Percentiles rank a stretch among this genome's conserved stretches.
phyloP scores from a whole-genome alignment of 2,797 vertebrate genomes.

The Sardinella longiceps region DNA sequence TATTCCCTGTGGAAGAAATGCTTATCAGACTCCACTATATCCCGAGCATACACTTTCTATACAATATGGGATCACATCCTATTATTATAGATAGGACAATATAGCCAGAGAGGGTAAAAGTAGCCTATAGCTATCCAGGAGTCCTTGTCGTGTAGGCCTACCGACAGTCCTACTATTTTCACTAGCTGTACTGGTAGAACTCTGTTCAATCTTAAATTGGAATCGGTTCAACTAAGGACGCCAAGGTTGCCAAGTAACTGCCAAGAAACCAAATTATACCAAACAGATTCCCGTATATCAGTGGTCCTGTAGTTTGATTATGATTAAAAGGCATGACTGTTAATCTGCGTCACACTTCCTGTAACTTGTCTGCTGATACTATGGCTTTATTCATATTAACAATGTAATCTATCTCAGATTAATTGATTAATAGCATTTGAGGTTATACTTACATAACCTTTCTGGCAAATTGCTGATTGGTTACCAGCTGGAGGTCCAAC shows the following conservation, averaged over 20 bases:
- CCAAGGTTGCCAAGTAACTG: not conserved
- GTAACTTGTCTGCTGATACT: not conserved
- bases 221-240: not conserved
- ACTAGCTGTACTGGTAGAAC: too few species aligned
- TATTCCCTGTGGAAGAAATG: too few species aligned
- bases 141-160: too few species aligned
- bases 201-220: not conserved
- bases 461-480: not conserved
- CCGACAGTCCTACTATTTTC: too few species aligned
- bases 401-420: conserved; percentile 20
- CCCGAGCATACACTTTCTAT: too few species aligned
- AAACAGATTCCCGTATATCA: not conserved
- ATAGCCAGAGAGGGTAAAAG: too few species aligned
- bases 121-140: too few species aligned
- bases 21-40: too few species aligned
- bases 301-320: not conserved
- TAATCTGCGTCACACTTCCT: not conserved
- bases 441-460: not conserved
- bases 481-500: not conserved
- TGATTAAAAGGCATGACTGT: not conserved
- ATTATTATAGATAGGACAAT: too few species aligned
- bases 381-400: not conserved
- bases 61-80: too few species aligned
- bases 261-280: not conserved
- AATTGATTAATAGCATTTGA: not conserved